Percentiles rank a stretch among this genome's conserved stretches.
These are phyloP conservation scores for Lasioglossum figueresi DNA, from an alignment of 2,888 invertebrate species.

Conservation along the genomic window DNA sequence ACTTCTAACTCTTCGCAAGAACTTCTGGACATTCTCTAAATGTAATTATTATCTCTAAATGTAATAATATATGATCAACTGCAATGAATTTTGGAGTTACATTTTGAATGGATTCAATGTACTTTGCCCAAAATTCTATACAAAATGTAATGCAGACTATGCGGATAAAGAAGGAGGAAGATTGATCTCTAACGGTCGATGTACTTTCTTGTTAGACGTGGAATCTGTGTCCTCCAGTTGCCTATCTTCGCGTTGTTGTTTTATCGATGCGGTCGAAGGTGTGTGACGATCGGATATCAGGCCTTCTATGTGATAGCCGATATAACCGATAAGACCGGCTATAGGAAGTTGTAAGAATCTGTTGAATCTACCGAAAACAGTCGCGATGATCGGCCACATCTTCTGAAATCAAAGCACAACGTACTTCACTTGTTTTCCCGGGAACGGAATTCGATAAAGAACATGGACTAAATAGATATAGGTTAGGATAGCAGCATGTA, in stretches of 20 bases:
- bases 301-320: slow-evolving; percentile 94
- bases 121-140: not conserved
- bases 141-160: slow-evolving; percentile 17
- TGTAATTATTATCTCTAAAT: slow-evolving; percentile 1
- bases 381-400: slow-evolving; percentile 92
- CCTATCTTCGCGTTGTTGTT: slow-evolving; percentile 80
- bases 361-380: slow-evolving; percentile 89
- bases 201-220: slow-evolving; percentile 66
- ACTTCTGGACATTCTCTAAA: not conserved
- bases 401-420: slow-evolving; percentile 66
- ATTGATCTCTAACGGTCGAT: slow-evolving; percentile 81
- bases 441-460: not conserved
- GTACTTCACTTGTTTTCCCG: not conserved
- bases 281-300: slow-evolving; percentile 90
- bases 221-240: slow-evolving; percentile 75
- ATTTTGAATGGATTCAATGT: not conserved
- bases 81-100: not conserved
- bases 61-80: too few species aligned
- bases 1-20: not conserved
- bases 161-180: slow-evolving; percentile 80
- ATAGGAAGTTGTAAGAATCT: slow-evolving; percentile 93
- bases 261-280: slow-evolving; percentile 84
- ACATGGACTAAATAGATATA: not conserved
- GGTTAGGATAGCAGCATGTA: slow-evolving; percentile 3
- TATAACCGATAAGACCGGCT: slow-evolving; percentile 91